These are phyloP conservation scores for Cataglyphis rosenhaueri DNA, from an alignment of 2,888 invertebrate species.

Conservation along the genomic window DNA sequence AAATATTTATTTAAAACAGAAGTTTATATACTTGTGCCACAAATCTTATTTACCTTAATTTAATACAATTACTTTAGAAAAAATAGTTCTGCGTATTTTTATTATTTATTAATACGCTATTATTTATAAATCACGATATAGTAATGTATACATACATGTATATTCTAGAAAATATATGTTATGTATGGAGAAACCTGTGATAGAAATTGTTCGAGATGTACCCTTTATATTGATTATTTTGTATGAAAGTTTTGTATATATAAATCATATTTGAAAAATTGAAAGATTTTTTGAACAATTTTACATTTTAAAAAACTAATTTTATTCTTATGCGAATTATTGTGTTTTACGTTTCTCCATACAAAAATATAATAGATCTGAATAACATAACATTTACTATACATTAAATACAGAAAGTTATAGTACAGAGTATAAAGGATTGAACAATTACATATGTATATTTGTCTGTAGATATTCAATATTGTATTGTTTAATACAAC, in stretches of 20 bases:
- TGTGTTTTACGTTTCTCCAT: conserved; percentile 13
- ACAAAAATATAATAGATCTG: background rate
- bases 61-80: conserved; percentile 69
- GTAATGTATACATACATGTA: background rate
- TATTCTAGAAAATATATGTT: background rate
- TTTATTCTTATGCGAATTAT: background rate
- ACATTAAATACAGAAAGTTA: conserved; percentile 15
- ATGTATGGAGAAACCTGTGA: conserved; percentile 2
- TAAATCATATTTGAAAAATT: background rate
- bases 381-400: conserved; percentile 13
- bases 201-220: background rate
- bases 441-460: background rate
- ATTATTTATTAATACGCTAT: conserved; percentile 16
- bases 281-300: background rate
- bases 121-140: conserved; percentile 11
- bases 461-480: background rate
- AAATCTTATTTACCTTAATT: conserved; percentile 40
- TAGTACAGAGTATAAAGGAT: background rate
- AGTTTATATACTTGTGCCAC: conserved; percentile 62
- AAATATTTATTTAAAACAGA: conserved; percentile 78
- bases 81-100: conserved; percentile 65
- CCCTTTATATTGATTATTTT: background rate
- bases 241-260: background rate
- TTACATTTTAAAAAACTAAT: background rate
- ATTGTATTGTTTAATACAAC: background rate